phyloP scores from a whole-genome alignment of 2,113 vertebrate species.

The Geococcyx californianus region DNA sequence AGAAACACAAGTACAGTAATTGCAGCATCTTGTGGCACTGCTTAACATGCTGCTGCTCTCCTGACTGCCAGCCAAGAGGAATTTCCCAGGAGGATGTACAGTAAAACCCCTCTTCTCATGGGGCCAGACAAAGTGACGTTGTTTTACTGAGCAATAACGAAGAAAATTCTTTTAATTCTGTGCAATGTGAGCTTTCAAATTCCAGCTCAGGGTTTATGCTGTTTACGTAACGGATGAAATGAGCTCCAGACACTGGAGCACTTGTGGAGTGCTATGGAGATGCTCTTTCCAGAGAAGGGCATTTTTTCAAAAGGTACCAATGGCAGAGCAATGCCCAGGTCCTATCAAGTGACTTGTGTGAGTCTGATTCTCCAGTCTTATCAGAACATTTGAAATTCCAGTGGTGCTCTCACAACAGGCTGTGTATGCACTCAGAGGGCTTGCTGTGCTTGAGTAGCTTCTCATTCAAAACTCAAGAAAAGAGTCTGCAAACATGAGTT shows the following conservation, averaged over 20 bases:
- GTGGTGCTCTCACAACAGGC: background rate
- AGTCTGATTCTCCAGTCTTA: background rate
- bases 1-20: conserved; percentile 19
- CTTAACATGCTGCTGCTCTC: background rate
- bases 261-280: background rate
- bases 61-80: conserved; percentile 41
- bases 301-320: background rate
- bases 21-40: conserved; percentile 13
- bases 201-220: background rate
- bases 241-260: background rate
- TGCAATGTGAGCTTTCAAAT: background rate
- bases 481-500: background rate
- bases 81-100: conserved; percentile 38
- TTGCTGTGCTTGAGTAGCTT: background rate
- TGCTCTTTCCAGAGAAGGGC: background rate
- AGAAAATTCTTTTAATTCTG: conserved; percentile 1
- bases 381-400: conserved; percentile 8
- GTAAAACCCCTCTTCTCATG: background rate
- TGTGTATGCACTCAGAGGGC: background rate
- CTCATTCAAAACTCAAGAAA: background rate
- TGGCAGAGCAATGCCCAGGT: background rate
- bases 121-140: conserved; percentile 10
- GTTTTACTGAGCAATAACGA: background rate
- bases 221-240: background rate
- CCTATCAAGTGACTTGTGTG: background rate